A percentile compares a stretch with the other conserved stretches of the same genome.
Evolutionary conservation across 2,113 vertebrate species (phyloP).

Genomic region (Polypterus bichir): DNA sequence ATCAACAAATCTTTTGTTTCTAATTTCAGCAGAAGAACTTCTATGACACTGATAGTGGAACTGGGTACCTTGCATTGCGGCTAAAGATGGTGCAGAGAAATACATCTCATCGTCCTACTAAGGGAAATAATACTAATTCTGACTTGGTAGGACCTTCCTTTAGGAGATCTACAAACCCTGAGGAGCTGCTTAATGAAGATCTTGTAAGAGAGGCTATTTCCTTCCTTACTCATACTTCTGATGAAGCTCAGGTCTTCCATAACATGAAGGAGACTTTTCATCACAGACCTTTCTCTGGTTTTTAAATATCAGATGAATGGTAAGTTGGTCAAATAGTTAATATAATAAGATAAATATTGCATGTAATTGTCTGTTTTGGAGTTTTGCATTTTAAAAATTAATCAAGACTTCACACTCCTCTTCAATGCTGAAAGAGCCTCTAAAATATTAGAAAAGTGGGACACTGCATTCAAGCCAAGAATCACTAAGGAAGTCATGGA

Average conservation of each 20-base stretch:
- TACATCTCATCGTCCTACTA: not conserved
- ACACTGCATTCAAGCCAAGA: too few species aligned
- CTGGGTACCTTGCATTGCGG: constrained; percentile 14
- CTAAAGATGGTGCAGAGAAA: constrained; percentile 8
- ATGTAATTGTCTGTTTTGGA: too few species aligned
- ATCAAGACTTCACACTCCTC: too few species aligned
- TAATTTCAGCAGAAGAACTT: constrained; percentile 8
- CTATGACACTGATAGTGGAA: constrained; percentile 13
- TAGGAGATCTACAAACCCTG: constrained; percentile 1
- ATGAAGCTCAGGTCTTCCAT: constrained; percentile 8
- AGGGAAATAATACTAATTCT: not conserved
- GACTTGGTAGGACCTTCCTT: not conserved
- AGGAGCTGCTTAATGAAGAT: constrained; percentile 10
- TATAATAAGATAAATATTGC: too few species aligned
- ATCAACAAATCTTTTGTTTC: too few species aligned
- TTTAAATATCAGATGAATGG: constrained; percentile 12
- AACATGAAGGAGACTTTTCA: constrained; percentile 11
- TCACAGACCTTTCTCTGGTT: constrained; percentile 10
- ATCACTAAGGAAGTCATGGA: too few species aligned
- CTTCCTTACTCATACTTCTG: constrained; percentile 9
- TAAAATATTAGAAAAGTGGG: too few species aligned
- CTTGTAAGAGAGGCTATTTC: constrained; percentile 11
- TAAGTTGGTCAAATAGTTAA: not conserved
- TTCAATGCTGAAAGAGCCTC: too few species aligned
- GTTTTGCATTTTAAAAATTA: too few species aligned